Conservation (phyloP, 2,888 invertebrate species). For the Drosophila kuntzei region DNA sequence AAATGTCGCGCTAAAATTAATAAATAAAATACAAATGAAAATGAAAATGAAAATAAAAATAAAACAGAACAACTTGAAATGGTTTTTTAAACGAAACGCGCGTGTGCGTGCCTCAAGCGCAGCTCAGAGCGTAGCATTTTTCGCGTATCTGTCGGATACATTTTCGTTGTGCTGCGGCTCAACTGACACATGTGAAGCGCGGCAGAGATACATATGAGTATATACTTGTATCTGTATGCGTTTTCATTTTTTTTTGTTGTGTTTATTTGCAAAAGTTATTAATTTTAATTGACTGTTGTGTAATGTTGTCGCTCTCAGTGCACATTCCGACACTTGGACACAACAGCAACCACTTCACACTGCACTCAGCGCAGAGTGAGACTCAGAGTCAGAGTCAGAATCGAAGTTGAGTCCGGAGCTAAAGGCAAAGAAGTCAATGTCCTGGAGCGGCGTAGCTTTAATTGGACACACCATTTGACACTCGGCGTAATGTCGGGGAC, state of each 20-base stretch:
- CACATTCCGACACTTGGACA: slow-evolving; percentile 74
- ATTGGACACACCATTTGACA: slow-evolving; percentile 78
- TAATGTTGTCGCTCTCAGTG: slow-evolving; percentile 65
- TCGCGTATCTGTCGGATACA: slow-evolving; percentile 76
- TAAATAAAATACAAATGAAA: slow-evolving; percentile 41
- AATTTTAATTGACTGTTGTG: slow-evolving; percentile 82
- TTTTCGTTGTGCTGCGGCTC: slow-evolving; percentile 59
- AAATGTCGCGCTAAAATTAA: slow-evolving; percentile 64
- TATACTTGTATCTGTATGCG: not conserved
- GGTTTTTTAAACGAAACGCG: slow-evolving; percentile 70
- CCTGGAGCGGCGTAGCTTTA: slow-evolving; percentile 68
- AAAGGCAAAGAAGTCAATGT: slow-evolving; percentile 66
- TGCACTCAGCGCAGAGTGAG: slow-evolving; percentile 15
- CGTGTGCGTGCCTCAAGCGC: slow-evolving; percentile 75
- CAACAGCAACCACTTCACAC: slow-evolving; percentile 63
- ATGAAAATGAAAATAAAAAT: slow-evolving; percentile 16
- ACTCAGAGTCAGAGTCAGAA: not conserved
- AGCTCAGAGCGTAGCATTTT: slow-evolving; percentile 54
- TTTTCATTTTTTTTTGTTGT: slow-evolving; percentile 6
- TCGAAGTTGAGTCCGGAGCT: not conserved
- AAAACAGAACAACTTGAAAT: slow-evolving; percentile 43
- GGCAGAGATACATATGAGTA: slow-evolving; percentile 11
- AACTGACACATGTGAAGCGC: slow-evolving; percentile 69
- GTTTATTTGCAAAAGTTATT: slow-evolving; percentile 77
- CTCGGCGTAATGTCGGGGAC: slow-evolving; percentile 47